phyloP scores from a whole-genome alignment of 2,113 vertebrate species.

The Vulpes ferrilata region DNA sequence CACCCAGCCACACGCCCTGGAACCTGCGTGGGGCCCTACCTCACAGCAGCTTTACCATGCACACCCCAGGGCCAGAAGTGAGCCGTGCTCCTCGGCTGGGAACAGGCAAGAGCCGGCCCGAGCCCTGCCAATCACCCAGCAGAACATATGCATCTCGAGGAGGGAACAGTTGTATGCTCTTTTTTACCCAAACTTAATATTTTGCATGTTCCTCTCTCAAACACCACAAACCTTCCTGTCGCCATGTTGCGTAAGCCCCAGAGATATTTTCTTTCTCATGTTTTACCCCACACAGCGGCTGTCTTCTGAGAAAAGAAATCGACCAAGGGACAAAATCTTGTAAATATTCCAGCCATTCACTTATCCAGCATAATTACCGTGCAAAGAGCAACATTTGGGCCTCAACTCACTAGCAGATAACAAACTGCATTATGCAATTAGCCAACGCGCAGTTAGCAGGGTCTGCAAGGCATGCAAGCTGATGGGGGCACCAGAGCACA shows the following conservation, averaged over 20 bases:
- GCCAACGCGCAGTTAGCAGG: not conserved
- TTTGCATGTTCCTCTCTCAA: conserved; percentile 71
- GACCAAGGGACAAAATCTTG: conserved; percentile 76
- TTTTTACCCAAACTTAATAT: conserved; percentile 71
- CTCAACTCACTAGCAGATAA: conserved; percentile 4
- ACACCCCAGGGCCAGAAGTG: not conserved
- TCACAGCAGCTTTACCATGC: rapidly evolving
- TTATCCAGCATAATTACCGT: conserved; percentile 60
- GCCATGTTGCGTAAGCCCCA: conserved; percentile 23
- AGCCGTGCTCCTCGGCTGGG: not conserved
- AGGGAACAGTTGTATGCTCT: conserved; percentile 72
- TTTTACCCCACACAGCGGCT: conserved; percentile 78
- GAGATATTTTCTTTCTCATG: conserved; percentile 72
- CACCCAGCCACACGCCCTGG: not conserved
- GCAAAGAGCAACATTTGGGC: conserved; percentile 34
- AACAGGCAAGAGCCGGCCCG: not conserved
- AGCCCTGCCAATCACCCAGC: not conserved
- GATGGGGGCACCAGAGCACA: rapidly evolving
- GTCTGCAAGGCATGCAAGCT: rapidly evolving
- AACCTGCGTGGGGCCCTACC: rapidly evolving
- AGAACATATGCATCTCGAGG: conserved; percentile 60
- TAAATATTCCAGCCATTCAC: conserved; percentile 70
- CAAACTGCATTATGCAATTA: not conserved
- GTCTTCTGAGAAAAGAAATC: conserved; percentile 73
- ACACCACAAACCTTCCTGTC: conserved; percentile 46